Evolutionary conservation across 2,113 vertebrate species (phyloP).

Genomic region (Sitta europaea): DNA sequence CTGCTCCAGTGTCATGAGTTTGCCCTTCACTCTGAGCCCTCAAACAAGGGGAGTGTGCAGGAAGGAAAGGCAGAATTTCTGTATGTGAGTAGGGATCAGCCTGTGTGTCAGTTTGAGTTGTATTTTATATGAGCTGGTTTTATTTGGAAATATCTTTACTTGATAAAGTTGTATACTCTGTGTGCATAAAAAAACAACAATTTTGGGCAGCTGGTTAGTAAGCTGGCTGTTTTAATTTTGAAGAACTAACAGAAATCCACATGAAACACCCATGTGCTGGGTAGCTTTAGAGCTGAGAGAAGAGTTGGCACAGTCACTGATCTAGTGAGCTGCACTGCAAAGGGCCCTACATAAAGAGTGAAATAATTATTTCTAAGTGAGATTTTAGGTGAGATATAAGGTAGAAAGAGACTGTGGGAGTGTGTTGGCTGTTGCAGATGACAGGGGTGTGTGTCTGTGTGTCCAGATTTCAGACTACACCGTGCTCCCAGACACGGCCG

Average conservation of each 20-base stretch:
- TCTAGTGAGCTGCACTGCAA: not conserved
- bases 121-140: not conserved
- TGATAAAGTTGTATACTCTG: not conserved
- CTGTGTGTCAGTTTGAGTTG: not conserved
- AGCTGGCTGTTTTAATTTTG: not conserved
- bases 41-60: not conserved
- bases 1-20: not conserved
- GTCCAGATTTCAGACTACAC: conserved; percentile 92
- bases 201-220: not conserved
- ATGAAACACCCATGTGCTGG: not conserved
- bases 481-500: conserved; percentile 87
- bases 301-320: not conserved
- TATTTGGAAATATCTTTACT: not conserved
- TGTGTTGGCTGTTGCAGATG: not conserved
- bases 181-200: not conserved
- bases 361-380: not conserved
- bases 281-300: not conserved
- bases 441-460: not conserved
- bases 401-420: not conserved
- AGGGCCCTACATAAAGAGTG: not conserved
- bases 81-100: not conserved
- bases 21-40: not conserved
- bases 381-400: not conserved
- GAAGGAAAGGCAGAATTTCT: not conserved
- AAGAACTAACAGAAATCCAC: not conserved